Base-by-base conservation (phyloP, 2,888 invertebrate genomes). In the Drosophila paranaensis region DNA sequence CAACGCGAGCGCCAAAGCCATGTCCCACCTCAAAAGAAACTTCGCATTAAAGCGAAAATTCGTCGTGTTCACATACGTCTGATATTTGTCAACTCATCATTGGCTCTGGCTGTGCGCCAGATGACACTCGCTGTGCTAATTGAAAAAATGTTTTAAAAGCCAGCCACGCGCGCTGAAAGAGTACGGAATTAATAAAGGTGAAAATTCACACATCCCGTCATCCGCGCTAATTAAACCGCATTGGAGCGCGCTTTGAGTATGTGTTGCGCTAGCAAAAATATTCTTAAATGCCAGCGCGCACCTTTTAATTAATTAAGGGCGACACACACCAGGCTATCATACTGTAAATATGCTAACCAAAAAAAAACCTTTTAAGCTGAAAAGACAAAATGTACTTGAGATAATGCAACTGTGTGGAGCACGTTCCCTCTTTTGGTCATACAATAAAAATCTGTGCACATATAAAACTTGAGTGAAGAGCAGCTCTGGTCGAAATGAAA, bases 391-490 rank as follows among this genome's bases (percentile, higher is more conserved):
- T 42, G 42, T 46, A n/a, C 46, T 46, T 27, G 40, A 16, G n/a
- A 25, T 30, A 11, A 40, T 11, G 39, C 40, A 53, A 27, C 39
- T 53, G 6, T 9, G 6, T 30, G 16, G 13, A 16, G 30, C 54
- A 42, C 30, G 40, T 53, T 6, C 10, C 9, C 9, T 9, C 25
- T 25, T 25, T 39, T 10, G 37, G 37, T 13, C 54, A 40, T 13
- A 46, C 69, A 70, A 60, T 71, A 80, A 81, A 83, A 81, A 83
- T 83, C 84, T 75, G 70, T 76, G 76, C 67, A 75, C 60, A 66
- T 61, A 84, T 73, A 63, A 75, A 71, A 77, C 74, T 71, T 60
- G 60, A 73, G 65, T 51, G 61, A 70, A 74, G 69, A 54, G 66
- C 40, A 60, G 57, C 62, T 67, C 46, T 16, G 63, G 60, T 43